Conservation (phyloP, 2,888 invertebrate genomes). For the Amaurobius ferox region DNA sequence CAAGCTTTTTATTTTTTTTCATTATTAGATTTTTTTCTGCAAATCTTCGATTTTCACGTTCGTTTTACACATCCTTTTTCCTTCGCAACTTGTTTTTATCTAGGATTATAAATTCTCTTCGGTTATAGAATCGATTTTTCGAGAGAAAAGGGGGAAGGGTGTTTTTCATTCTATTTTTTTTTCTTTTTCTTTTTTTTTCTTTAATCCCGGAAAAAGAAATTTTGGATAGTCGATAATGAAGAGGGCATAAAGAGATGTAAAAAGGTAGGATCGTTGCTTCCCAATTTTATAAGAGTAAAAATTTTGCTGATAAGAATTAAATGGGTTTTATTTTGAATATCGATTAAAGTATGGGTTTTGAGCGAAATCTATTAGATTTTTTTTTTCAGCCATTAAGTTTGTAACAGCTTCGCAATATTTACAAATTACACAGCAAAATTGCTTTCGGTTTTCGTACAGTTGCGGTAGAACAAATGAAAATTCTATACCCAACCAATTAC, state of each 20-base stretch:
- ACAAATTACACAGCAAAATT: constrained; percentile 6
- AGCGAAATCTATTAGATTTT: constrained; percentile 19
- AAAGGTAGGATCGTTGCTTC: constrained; percentile 52
- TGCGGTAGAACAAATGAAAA: constrained; percentile 7
- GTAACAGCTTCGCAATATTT: constrained; percentile 15
- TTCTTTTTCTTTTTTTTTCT: constrained; percentile 33
- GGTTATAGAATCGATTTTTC: constrained; percentile 69
- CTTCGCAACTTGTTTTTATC: constrained; percentile 68
- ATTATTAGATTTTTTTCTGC: constrained; percentile 38
- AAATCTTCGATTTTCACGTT: constrained; percentile 70
- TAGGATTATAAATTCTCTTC: constrained; percentile 71
- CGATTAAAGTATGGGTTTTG: constrained; percentile 47
- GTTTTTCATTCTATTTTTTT: constrained; percentile 40
- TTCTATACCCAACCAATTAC: background rate
- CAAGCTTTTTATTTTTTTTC: constrained; percentile 46
- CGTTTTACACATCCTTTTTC: constrained; percentile 63
- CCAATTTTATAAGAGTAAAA: constrained; percentile 70
- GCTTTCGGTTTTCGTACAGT: background rate
- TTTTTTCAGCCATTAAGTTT: constrained; percentile 22
- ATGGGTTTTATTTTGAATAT: constrained; percentile 71
- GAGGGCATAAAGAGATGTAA: constrained; percentile 60
- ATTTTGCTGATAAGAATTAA: constrained; percentile 72
- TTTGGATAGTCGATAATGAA: constrained; percentile 69
- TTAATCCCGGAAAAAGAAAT: constrained; percentile 50
- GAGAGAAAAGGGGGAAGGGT: constrained; percentile 36